Conservation (phyloP, 1,140 invertebrate genomes). For the Calycopis cecrops region DNA sequence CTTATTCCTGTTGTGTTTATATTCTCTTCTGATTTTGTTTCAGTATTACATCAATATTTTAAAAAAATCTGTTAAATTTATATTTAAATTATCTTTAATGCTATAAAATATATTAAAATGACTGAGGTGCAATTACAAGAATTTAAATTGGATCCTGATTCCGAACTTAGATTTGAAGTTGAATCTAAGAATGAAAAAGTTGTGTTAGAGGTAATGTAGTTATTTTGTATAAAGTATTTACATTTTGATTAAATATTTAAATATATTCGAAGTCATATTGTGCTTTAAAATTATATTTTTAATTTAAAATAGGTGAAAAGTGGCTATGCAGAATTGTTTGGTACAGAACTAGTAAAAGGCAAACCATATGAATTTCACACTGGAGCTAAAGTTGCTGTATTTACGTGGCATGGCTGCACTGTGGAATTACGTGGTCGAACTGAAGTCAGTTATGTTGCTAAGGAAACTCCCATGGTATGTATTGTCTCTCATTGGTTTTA, state of each 20-base stretch:
- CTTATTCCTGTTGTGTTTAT: no score
- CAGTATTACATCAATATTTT: neutral
- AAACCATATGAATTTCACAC: constrained; percentile 93
- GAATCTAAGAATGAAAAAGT: constrained; percentile 92
- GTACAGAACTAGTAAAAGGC: constrained; percentile 95
- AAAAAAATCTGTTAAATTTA: neutral
- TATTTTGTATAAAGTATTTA: neutral
- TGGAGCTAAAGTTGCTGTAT: constrained; percentile 96
- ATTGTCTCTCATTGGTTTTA: neutral
- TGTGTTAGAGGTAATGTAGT: constrained; percentile 81
- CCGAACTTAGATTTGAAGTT: constrained; percentile 95
- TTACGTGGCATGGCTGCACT: constrained; percentile 96
- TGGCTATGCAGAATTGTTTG: constrained; percentile 97
- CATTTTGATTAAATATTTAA: neutral
- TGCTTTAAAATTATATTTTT: constrained; percentile 10
- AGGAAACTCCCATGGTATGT: constrained; percentile 95
- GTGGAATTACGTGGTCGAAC: constrained; percentile 90
- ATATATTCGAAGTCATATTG: neutral
- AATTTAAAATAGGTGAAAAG: constrained; percentile 81
- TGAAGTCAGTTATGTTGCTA: constrained; percentile 94
- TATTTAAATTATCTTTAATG: constrained; percentile 12
- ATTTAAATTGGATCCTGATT: constrained; percentile 91
- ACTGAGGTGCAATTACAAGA: constrained; percentile 78
- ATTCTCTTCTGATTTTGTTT: neutral
- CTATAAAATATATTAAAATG: constrained; percentile 35